phyloP scores from a whole-genome alignment of 2,113 vertebrate species.

The Phrynosoma blainvillii region DNA sequence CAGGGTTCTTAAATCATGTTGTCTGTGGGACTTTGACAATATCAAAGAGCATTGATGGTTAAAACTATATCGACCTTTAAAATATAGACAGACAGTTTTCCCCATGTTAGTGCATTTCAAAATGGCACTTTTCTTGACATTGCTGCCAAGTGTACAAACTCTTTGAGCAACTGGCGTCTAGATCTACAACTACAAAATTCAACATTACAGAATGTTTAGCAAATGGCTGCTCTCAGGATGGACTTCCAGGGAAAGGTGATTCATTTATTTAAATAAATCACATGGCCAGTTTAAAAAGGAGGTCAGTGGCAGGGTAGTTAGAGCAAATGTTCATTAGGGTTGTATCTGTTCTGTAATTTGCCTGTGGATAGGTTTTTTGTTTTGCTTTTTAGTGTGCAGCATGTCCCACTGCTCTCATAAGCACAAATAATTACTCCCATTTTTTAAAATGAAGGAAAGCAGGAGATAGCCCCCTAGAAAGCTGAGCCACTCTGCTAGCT shows the following conservation, averaged over 20 bases:
- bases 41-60: not conserved
- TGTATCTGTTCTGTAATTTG: conserved; percentile 69
- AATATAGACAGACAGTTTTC: not conserved
- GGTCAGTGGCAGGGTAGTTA: conserved; percentile 63
- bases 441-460: conserved; percentile 72
- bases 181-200: conserved; percentile 39
- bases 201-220: conserved; percentile 40
- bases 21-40: too few relatives aligned
- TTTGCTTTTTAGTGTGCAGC: conserved; percentile 67
- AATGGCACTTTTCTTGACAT: conserved; percentile 3
- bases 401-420: conserved; percentile 68
- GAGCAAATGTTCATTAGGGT: conserved; percentile 46
- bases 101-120: not conserved
- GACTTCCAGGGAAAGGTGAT: conserved; percentile 15
- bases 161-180: conserved; percentile 10
- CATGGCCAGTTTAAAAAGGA: conserved; percentile 54
- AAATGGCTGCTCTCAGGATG: not conserved
- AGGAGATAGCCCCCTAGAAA: conserved; percentile 66
- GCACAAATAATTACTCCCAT: conserved; percentile 74
- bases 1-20: too few relatives aligned
- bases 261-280: conserved; percentile 57
- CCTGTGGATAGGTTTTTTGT: conserved; percentile 66
- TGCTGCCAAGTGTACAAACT: conserved; percentile 20
- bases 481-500: conserved; percentile 65
- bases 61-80: not conserved